Evolutionary conservation across 2,113 vertebrate species (phyloP), one percentile per base, ranked within the genome.

Genomic region (Caretta caretta): DNA sequence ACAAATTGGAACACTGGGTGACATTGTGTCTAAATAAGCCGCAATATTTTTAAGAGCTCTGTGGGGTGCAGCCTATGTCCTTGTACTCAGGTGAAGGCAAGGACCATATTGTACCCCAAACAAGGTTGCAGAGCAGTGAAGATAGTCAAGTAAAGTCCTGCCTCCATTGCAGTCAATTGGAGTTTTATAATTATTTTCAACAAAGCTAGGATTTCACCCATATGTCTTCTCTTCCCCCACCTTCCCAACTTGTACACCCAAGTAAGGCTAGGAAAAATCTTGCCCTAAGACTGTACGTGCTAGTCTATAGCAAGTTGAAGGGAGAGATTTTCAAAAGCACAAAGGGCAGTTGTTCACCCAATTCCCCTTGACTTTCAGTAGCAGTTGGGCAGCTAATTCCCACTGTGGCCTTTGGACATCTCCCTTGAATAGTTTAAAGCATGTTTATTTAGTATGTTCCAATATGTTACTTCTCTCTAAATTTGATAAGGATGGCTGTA

Each of bases 311-410:
- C 11, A 22, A 82, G n/a, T 31, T 78, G 78, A 90, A 72, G n/a
- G 20, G 5, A 80, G n/a, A 90, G 17, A 14, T 69, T 92, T 96
- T 92, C 76, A 90, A 82, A 90, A 87, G 59, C 83, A 90, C 65
- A 46, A 4, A 14, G 46, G 6, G 11, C 24, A 13, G 10, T 27
- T 11, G 4, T 22, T 48, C 42, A 48, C 24, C 6, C 46, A 27
- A 48, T 48, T 46, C 82, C n/a, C 20, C 1, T 76, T 29, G 10
- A 84, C 93, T 95, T 85, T 80, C 48, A 46, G 50, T 89, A 48
- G 75, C 83, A 31, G 50, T 31, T 54, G 20, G 13, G 3, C 78
- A 91, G 56, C 27, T 91, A 49, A 50, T 83, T 96, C 75, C 90
- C 24, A 88, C 90, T 94, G 90, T 54, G 54, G 10, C 10, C 42